A percentile compares a stretch with the other conserved stretches of the same genome.
Conservation (phyloP, 2,888 invertebrate species). For the Troides oblongomaculatus region DNA sequence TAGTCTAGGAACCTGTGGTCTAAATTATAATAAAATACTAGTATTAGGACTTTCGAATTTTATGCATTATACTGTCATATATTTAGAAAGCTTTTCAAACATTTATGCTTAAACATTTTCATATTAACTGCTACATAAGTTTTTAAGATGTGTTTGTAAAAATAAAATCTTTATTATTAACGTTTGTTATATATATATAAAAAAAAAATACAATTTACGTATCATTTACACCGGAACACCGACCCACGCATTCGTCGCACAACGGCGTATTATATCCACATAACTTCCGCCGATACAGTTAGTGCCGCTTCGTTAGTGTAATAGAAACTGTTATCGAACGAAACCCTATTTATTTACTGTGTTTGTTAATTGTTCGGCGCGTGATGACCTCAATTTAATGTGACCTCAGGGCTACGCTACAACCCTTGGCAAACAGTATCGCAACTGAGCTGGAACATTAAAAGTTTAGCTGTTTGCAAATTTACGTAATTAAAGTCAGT, state of each 20-base stretch:
- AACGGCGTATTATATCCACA: slow-evolving; percentile 11
- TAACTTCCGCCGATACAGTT: slow-evolving; percentile 8
- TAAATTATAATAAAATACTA: no score
- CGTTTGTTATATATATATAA: no score
- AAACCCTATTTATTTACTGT: slow-evolving; percentile 8
- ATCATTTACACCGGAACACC: background rate
- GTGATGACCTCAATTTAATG: slow-evolving; percentile 15
- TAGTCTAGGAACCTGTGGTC: no score
- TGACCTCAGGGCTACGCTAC: slow-evolving; percentile 9
- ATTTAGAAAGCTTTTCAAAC: no score
- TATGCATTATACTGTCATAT: no score
- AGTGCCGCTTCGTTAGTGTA: slow-evolving; percentile 9
- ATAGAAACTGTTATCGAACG: slow-evolving; percentile 12
- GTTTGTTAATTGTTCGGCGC: slow-evolving; percentile 26
- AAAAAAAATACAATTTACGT: no score
- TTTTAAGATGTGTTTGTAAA: no score
- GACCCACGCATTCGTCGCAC: slow-evolving; percentile 10
- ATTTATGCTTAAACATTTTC: no score
- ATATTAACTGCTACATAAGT: no score
- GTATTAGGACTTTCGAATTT: no score
- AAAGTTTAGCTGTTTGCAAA: slow-evolving; percentile 22
- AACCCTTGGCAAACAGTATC: slow-evolving; percentile 9
- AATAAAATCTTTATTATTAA: no score
- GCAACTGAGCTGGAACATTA: slow-evolving; percentile 13
- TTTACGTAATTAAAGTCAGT: background rate